Conservation (phyloP, 2,797 vertebrate genomes). For the Tenualosa thibaudeaui region DNA sequence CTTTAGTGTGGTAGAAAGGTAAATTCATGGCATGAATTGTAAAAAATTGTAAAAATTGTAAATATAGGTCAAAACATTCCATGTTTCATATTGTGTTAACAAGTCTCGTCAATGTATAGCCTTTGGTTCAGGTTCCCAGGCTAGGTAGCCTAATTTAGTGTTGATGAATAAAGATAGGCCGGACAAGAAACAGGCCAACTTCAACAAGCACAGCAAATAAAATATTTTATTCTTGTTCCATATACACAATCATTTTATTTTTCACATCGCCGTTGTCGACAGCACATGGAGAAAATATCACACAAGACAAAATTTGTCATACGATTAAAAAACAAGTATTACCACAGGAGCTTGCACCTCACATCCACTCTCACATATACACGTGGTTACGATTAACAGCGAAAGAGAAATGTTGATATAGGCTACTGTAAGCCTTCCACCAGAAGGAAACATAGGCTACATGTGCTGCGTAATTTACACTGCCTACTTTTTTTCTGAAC, state of each 20-base stretch:
- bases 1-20: no score
- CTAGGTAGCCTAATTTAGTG: no score
- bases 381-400: neutral
- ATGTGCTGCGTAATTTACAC: neutral
- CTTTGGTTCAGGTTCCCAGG: no score
- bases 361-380: slow-evolving; percentile 19
- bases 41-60: neutral
- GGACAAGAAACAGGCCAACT: neutral
- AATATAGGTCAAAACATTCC: neutral
- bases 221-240: slow-evolving; percentile 21
- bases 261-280: slow-evolving; percentile 7
- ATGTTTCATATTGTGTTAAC: no score
- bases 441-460: neutral
- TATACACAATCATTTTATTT: slow-evolving; percentile 21
- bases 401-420: no score
- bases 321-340: slow-evolving; percentile 12
- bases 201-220: slow-evolving; percentile 13
- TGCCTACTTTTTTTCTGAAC: neutral
- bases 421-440: neutral
- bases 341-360: slow-evolving; percentile 21
- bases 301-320: slow-evolving; percentile 8
- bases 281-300: slow-evolving; percentile 17
- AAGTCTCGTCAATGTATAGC: no score
- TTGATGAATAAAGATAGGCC: neutral
- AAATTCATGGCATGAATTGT: no score